These are phyloP conservation scores for Phrynosoma blainvillii DNA, from an alignment of 2,113 vertebrate species.

Conservation along the genomic window DNA sequence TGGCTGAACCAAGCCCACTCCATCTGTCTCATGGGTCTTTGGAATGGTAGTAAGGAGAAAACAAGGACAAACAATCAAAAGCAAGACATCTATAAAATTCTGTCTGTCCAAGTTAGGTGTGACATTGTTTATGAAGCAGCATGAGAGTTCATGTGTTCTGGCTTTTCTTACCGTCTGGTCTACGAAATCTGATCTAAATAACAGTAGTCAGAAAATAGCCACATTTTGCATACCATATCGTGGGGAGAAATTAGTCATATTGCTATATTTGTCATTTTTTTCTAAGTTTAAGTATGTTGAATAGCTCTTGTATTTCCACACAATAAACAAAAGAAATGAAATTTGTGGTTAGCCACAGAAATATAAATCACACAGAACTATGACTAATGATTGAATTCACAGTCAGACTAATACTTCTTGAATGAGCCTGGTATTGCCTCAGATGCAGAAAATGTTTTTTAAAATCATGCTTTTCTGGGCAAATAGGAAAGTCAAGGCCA, in stretches of 20 bases:
- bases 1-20: slow-evolving; percentile 19
- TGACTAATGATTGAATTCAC: slow-evolving; percentile 43
- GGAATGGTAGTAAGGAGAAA: slow-evolving; percentile 60
- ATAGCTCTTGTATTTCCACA: slow-evolving; percentile 52
- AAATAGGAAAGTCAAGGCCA: slow-evolving; percentile 39
- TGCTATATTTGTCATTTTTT: slow-evolving; percentile 74
- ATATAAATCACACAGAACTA: slow-evolving; percentile 47
- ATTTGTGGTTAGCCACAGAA: slow-evolving; percentile 50
- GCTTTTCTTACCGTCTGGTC: slow-evolving; percentile 70
- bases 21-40: slow-evolving; percentile 43
- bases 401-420: slow-evolving; percentile 47
- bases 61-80: slow-evolving; percentile 64
- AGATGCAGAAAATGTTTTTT: slow-evolving; percentile 60
- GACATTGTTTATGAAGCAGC: slow-evolving; percentile 78
- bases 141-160: slow-evolving; percentile 67
- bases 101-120: slow-evolving; percentile 72
- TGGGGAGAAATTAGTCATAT: slow-evolving; percentile 68
- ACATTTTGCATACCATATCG: slow-evolving; percentile 74
- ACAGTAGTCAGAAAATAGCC: slow-evolving; percentile 78
- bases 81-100: slow-evolving; percentile 46
- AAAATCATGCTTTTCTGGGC: slow-evolving; percentile 47
- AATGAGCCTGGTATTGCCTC: slow-evolving; percentile 22
- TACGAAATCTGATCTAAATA: slow-evolving; percentile 79
- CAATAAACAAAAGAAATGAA: slow-evolving; percentile 51
- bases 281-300: slow-evolving; percentile 73